Conservation (phyloP, 1,140 invertebrate species). For the Bilobella aurantiaca region DNA sequence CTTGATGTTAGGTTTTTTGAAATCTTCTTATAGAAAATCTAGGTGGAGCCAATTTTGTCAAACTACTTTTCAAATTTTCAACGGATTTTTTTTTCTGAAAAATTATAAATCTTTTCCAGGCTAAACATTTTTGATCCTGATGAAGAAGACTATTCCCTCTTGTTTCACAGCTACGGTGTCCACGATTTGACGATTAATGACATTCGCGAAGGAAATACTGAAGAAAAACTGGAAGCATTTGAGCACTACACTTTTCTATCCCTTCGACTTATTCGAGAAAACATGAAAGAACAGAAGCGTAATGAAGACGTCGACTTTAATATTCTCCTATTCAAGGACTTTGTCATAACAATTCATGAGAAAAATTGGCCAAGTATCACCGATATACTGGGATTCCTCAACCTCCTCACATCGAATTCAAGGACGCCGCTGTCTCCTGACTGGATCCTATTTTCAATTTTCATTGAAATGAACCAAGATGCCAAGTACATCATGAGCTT, state of each 20-base stretch:
- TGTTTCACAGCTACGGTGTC: conserved; percentile 1
- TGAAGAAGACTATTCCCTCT: background rate
- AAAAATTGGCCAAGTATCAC: conserved; percentile 8
- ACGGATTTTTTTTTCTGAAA: too few species aligned
- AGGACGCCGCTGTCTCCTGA: conserved; percentile 2
- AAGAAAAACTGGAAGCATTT: conserved; percentile 14
- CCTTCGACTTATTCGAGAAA: background rate
- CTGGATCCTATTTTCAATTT: conserved; percentile 15
- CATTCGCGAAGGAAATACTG: conserved; percentile 13
- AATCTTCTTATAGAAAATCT: too few species aligned
- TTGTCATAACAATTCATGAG: conserved; percentile 11
- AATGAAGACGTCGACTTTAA: conserved; percentile 12
- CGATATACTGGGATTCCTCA: conserved; percentile 13
- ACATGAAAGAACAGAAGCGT: background rate
- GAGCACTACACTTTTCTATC: conserved; percentile 17
- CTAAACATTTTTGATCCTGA: conserved; percentile 12
- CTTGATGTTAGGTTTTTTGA: too few species aligned
- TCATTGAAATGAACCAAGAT: conserved; percentile 15
- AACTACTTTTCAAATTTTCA: too few species aligned
- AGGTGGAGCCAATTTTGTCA: too few species aligned
- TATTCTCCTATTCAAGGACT: conserved; percentile 14
- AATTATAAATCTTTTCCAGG: too few species aligned
- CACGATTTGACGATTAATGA: conserved; percentile 13
- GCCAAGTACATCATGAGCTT: background rate
- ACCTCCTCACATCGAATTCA: background rate